Percentiles rank a stretch among this genome's conserved stretches.
Evolutionary conservation across 23 tunicate species (phyloP).

Genomic region (Corella eumyota): DNA sequence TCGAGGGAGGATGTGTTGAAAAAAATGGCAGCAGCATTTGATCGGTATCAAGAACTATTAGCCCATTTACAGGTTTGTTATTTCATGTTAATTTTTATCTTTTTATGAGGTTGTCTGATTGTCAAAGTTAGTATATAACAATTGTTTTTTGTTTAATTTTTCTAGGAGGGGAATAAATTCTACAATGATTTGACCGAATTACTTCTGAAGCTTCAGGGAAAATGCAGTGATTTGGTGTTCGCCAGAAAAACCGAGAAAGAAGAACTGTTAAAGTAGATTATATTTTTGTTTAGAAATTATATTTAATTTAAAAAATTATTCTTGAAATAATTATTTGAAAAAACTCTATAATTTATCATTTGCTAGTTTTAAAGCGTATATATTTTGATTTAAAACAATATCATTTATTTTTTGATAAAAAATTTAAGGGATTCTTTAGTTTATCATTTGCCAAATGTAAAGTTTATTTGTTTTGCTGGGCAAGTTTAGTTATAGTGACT

Average conservation of each 20-base stretch:
- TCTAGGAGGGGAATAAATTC: slow-evolving; percentile 85
- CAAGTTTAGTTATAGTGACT: too few species aligned
- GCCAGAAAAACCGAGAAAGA: slow-evolving; percentile 98
- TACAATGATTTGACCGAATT: slow-evolving; percentile 78
- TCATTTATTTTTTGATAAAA: not conserved
- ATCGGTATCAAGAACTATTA: slow-evolving; percentile 58
- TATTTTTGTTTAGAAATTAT: not conserved
- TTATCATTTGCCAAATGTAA: too few species aligned
- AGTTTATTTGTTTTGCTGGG: too few species aligned
- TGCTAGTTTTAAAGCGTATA: not conserved
- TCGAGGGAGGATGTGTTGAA: slow-evolving; percentile 75
- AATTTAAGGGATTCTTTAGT: too few species aligned
- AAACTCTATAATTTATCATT: not conserved
- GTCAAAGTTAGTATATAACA: not conserved
- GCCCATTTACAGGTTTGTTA: slow-evolving; percentile 58
- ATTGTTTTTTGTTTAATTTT: not conserved
- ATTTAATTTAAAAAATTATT: not conserved
- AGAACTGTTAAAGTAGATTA: slow-evolving; percentile 61
- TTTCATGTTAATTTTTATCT: not conserved
- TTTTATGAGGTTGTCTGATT: not conserved
- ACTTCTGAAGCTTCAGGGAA: slow-evolving; percentile 75
- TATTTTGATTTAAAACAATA: not conserved
- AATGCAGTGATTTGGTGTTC: slow-evolving; percentile 84
- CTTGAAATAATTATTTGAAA: too few species aligned
- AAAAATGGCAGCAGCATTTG: slow-evolving; percentile 87